Conservation (phyloP, 1,140 invertebrate species). For the Cydia pomonella region DNA sequence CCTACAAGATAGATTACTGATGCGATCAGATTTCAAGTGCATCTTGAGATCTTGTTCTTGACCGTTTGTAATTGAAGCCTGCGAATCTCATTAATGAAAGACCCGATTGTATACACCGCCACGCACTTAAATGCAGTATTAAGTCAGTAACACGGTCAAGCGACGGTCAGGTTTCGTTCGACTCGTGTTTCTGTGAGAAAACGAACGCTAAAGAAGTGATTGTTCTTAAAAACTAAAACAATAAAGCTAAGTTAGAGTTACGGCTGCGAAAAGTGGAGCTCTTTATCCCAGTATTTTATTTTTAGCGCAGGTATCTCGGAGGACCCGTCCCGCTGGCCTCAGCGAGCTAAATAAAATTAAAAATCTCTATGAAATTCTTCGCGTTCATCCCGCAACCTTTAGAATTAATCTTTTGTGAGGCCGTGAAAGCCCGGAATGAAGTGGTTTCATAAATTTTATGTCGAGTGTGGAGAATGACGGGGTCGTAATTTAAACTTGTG, state of each 20-base stretch:
- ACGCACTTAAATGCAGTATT: slow-evolving; percentile 52
- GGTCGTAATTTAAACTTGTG: slow-evolving; percentile 29
- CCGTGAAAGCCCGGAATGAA: slow-evolving; percentile 23
- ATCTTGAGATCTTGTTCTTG: slow-evolving; percentile 55
- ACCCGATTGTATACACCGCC: slow-evolving; percentile 48
- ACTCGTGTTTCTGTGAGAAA: slow-evolving; percentile 36
- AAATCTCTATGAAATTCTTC: slow-evolving; percentile 55
- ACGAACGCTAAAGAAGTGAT: not conserved
- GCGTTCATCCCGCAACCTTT: slow-evolving; percentile 48
- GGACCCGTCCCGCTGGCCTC: slow-evolving; percentile 48
- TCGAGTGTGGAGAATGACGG: slow-evolving; percentile 27
- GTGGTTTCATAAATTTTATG: slow-evolving; percentile 31
- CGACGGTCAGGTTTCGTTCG: slow-evolving; percentile 34
- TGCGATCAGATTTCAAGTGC: slow-evolving; percentile 60
- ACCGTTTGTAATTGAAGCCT: slow-evolving; percentile 57
- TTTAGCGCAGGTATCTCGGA: slow-evolving; percentile 59
- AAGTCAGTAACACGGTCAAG: slow-evolving; percentile 52
- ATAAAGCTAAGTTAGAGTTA: slow-evolving; percentile 35
- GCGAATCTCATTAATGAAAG: slow-evolving; percentile 56
- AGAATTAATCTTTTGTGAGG: slow-evolving; percentile 35
- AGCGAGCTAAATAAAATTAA: slow-evolving; percentile 59
- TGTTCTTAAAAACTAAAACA: slow-evolving; percentile 26
- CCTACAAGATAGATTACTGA: slow-evolving; percentile 15
- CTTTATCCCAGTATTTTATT: slow-evolving; percentile 59
- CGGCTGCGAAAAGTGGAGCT: slow-evolving; percentile 55